phyloP scores from a whole-genome alignment of 2,113 vertebrate genomes.

The Gallinago jamesoni region DNA sequence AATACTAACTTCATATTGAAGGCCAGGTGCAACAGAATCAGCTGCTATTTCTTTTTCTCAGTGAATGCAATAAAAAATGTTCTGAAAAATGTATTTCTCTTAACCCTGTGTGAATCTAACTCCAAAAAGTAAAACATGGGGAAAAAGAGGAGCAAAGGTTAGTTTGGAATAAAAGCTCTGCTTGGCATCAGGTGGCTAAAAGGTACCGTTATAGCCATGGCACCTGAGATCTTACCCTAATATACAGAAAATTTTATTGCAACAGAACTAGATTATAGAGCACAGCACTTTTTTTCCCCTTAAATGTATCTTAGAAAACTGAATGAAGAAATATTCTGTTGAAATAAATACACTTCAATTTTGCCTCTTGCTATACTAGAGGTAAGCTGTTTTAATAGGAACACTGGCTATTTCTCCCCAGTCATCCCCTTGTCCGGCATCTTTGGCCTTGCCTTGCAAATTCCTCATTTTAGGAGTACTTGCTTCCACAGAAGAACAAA shows the following conservation, averaged over 20 bases:
- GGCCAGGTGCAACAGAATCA: background rate
- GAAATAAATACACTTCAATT: background rate
- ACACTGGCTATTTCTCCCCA: background rate
- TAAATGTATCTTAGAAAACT: background rate
- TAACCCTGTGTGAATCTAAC: background rate
- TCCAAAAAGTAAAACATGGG: background rate
- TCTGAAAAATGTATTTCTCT: background rate
- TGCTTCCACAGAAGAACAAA: background rate
- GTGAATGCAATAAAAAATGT: background rate
- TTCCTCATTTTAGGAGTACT: background rate
- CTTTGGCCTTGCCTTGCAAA: background rate
- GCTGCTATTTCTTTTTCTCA: background rate
- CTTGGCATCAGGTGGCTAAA: background rate
- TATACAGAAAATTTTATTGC: background rate
- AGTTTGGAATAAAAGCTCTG: background rate
- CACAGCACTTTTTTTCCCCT: background rate
- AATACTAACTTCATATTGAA: rapidly evolving
- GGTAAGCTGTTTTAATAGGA: background rate
- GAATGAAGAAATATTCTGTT: background rate
- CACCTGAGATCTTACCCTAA: background rate
- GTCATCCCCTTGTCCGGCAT: background rate
- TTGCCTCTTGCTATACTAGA: background rate
- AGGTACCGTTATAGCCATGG: background rate
- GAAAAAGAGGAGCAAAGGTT: background rate
- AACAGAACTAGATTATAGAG: background rate